Conservation (phyloP, 2,113 vertebrate genomes). For the Amazona vittata region DNA sequence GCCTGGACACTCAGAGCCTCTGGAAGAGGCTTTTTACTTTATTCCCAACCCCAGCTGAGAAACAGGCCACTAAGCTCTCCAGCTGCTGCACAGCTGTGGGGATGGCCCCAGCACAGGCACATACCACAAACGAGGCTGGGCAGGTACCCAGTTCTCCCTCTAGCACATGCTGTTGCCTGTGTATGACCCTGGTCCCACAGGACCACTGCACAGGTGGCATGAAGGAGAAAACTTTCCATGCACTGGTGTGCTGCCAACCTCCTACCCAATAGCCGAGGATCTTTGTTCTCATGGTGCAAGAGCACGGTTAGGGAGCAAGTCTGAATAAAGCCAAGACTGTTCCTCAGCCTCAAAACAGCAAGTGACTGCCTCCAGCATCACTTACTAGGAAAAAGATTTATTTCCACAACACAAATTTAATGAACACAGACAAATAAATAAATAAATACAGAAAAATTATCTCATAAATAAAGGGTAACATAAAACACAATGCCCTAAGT, state of each 20-base stretch:
- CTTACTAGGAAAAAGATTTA: slow-evolving; percentile 57
- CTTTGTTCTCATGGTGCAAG: background rate
- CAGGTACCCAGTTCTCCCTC: background rate
- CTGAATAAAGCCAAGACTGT: background rate
- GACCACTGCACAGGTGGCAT: background rate
- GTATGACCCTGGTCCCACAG: background rate
- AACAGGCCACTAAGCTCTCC: background rate
- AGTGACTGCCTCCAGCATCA: background rate
- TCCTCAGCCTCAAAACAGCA: background rate
- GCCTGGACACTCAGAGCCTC: background rate
- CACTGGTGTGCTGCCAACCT: background rate
- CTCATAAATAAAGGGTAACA: background rate
- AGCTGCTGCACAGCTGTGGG: background rate
- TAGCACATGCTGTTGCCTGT: background rate
- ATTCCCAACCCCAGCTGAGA: background rate
- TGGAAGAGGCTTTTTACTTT: background rate
- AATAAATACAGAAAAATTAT: slow-evolving; percentile 25
- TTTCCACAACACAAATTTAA: slow-evolving; percentile 52
- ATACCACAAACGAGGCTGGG: background rate
- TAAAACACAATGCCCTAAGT: background rate
- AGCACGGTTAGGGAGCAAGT: background rate
- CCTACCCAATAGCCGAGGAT: background rate
- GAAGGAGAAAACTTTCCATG: background rate
- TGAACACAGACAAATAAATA: slow-evolving; percentile 19
- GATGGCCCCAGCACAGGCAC: background rate